These are phyloP conservation scores for Limenitis arthemis DNA, from an alignment of 2,888 invertebrate species.

Conservation along the genomic window DNA sequence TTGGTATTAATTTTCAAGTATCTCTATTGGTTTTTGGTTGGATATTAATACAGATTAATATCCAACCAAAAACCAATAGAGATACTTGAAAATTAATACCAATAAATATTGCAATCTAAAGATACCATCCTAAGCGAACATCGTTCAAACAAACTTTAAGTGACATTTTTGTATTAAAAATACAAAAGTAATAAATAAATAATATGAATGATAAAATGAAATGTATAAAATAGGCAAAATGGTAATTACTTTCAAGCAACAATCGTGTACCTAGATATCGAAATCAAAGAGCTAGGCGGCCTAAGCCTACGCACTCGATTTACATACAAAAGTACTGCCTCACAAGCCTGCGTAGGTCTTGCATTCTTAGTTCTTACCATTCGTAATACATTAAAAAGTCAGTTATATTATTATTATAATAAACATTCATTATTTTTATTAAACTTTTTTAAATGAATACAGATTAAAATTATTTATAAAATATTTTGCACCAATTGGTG, in stretches of 20 bases:
- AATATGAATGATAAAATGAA: slow-evolving; percentile 7
- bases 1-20: slow-evolving; percentile 28
- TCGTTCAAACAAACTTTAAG: slow-evolving; percentile 56
- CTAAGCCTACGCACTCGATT: slow-evolving; percentile 61
- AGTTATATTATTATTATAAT: too few species aligned
- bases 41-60: background rate
- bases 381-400: background rate
- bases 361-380: slow-evolving; percentile 12
- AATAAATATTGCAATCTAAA: slow-evolving; percentile 38
- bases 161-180: too few species aligned
- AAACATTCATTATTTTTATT: too few species aligned
- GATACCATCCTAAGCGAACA: slow-evolving; percentile 47
- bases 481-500: too few species aligned
- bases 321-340: slow-evolving; percentile 70
- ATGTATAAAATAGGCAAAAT: slow-evolving; percentile 17
- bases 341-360: slow-evolving; percentile 59
- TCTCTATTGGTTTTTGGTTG: background rate
- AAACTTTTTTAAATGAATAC: too few species aligned
- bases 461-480: too few species aligned
- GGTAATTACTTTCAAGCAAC: slow-evolving; percentile 23
- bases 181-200: too few species aligned
- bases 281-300: slow-evolving; percentile 42
- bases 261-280: slow-evolving; percentile 29
- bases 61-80: background rate
- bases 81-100: slow-evolving; percentile 28